These are phyloP conservation scores for Caenorhabditis latens DNA, from an alignment of 1,140 invertebrate species.

Conservation along the genomic window DNA sequence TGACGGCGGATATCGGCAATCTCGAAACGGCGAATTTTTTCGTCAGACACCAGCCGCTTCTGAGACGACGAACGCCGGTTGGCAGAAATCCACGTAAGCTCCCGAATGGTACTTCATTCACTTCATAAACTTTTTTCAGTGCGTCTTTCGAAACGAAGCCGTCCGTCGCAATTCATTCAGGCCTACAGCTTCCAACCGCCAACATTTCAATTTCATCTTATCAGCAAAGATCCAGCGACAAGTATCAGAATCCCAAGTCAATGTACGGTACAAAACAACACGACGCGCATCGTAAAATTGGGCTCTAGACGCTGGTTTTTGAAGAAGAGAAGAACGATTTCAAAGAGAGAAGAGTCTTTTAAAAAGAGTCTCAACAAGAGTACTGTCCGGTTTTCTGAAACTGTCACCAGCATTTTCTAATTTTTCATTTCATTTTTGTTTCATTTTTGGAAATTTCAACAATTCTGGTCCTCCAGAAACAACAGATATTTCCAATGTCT, in stretches of 20 bases:
- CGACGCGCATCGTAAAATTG: slow-evolving; percentile 57
- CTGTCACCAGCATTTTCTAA: slow-evolving; percentile 57
- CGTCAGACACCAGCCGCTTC: slow-evolving; percentile 38
- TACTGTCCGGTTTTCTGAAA: slow-evolving; percentile 56
- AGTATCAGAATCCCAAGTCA: slow-evolving; percentile 51
- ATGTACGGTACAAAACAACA: slow-evolving; percentile 31
- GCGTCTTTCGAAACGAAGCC: slow-evolving; percentile 33
- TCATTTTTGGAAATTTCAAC: neutral
- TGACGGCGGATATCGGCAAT: slow-evolving; percentile 14
- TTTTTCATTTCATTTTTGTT: neutral
- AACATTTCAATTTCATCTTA: slow-evolving; percentile 54
- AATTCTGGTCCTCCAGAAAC: slow-evolving; percentile 30
- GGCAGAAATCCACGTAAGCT: slow-evolving; percentile 27
- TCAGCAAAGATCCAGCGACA: slow-evolving; percentile 53
- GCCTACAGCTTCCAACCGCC: slow-evolving; percentile 46
- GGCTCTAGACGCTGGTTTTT: slow-evolving; percentile 56
- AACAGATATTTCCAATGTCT: neutral
- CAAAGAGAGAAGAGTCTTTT: slow-evolving; percentile 33
- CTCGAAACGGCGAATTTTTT: slow-evolving; percentile 36
- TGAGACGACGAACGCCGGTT: slow-evolving; percentile 51
- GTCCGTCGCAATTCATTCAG: slow-evolving; percentile 38
- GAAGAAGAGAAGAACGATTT: slow-evolving; percentile 30
- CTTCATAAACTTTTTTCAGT: no score
- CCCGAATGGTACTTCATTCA: no score
- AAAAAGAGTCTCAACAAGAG: slow-evolving; percentile 15